Evolutionary conservation across 2,113 vertebrate genomes (phyloP).

Genomic region (Carollia perspicillata): DNA sequence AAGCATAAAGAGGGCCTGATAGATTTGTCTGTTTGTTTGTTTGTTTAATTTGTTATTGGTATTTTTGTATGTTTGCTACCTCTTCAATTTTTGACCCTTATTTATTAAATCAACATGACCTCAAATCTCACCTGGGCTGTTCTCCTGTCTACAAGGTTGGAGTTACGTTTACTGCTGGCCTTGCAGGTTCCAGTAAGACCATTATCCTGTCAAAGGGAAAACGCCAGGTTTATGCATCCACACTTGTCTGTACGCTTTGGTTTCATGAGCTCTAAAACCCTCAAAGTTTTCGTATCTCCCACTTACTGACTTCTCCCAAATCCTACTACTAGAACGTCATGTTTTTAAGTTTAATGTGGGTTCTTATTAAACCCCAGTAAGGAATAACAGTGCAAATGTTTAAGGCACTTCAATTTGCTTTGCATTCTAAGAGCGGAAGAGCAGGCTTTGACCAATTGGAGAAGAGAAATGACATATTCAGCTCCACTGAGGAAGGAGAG

Average conservation of each 20-base stretch:
- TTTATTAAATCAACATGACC: neutral
- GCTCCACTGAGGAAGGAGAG: neutral
- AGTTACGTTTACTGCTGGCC: neutral
- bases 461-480: neutral
- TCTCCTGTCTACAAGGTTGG: neutral
- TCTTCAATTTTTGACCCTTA: neutral
- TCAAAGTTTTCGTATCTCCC: neutral
- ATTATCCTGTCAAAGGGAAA: neutral
- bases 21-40: neutral
- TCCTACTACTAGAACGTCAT: neutral
- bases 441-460: neutral
- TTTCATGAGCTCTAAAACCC: neutral
- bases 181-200: neutral
- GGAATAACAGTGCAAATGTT: neutral
- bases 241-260: neutral
- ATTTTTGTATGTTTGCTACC: neutral
- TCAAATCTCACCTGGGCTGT: neutral
- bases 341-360: neutral
- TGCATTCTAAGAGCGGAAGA: neutral
- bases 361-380: neutral
- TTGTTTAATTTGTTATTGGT: neutral
- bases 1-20: neutral
- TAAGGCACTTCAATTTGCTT: neutral
- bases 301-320: neutral
- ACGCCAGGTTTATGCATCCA: neutral